Evolutionary conservation across 2,888 invertebrate species (phyloP).

Genomic region (Gnatocerus cornutus): DNA sequence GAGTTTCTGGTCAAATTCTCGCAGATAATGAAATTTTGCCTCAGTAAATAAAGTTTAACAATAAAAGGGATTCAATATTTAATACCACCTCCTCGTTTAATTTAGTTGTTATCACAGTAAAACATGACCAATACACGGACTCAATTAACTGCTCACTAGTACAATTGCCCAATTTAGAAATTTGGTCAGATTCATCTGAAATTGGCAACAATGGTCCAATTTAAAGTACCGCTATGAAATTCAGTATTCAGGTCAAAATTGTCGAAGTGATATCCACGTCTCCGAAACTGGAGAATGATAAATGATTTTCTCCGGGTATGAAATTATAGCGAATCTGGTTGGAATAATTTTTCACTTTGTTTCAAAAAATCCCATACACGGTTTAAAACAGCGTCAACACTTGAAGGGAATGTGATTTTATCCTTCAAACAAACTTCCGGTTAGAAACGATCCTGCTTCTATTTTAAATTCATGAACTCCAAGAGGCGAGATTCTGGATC

Average conservation of each 20-base stretch:
- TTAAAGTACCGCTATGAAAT: slow-evolving; percentile 8
- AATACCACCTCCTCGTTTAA: too few relatives aligned
- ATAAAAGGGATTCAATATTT: too few relatives aligned
- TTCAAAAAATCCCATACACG: neutral
- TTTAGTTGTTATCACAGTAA: too few relatives aligned
- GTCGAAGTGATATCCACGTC: slow-evolving; percentile 3
- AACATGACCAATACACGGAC: neutral
- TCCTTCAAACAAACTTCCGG: slow-evolving; percentile 31
- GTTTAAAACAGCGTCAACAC: slow-evolving; percentile 12
- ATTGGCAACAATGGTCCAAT: slow-evolving; percentile 8
- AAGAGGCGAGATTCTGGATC: slow-evolving; percentile 28
- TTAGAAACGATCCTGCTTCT: slow-evolving; percentile 40
- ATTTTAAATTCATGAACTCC: slow-evolving; percentile 46
- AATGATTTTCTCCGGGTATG: neutral
- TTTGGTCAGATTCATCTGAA: slow-evolving; percentile 19
- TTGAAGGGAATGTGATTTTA: slow-evolving; percentile 36
- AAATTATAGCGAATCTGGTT: too few relatives aligned
- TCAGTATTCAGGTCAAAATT: slow-evolving; percentile 15
- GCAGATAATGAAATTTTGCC: neutral
- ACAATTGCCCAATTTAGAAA: slow-evolving; percentile 1
- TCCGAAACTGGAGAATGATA: neutral
- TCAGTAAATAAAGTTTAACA: too few relatives aligned
- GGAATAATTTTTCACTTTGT: too few relatives aligned
- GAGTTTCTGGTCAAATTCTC: neutral
- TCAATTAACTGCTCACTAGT: neutral